phyloP scores from a whole-genome alignment of 2,797 vertebrate species.

The Pteropus rufus region DNA sequence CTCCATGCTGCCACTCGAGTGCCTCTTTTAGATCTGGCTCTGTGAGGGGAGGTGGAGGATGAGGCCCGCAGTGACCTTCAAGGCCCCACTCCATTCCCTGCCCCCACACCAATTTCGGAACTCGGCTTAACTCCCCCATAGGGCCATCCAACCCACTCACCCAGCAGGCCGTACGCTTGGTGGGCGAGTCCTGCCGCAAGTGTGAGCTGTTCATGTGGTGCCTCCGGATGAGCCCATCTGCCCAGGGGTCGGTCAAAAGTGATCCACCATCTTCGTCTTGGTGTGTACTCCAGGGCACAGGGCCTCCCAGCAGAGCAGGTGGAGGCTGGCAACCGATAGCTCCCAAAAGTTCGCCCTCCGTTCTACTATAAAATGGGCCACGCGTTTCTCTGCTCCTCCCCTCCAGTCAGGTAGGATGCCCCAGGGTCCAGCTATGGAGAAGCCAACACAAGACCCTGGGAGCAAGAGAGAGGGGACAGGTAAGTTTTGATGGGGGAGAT shows the following conservation, averaged over 20 bases:
- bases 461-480: no score
- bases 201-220: slow-evolving; percentile 95
- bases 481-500: not conserved
- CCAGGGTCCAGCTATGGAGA: not conserved
- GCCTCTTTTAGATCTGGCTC: slow-evolving; percentile 96
- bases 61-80: not conserved
- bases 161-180: slow-evolving; percentile 95
- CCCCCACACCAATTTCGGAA: not conserved
- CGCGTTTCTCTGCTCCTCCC: not conserved
- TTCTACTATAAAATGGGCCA: not conserved
- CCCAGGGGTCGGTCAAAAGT: slow-evolving; percentile 98
- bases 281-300: slow-evolving; percentile 96
- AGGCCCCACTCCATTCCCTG: no score
- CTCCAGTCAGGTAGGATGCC: not conserved
- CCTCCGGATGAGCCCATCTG: slow-evolving; percentile 95
- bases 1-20: slow-evolving; percentile 96
- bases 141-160: slow-evolving; percentile 82
- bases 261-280: slow-evolving; percentile 98
- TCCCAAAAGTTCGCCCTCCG: accelerated
- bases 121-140: not conserved
- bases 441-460: not conserved
- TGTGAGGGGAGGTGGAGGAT: accelerated
- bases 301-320: slow-evolving; percentile 88
- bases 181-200: slow-evolving; percentile 95
- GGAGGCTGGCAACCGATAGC: accelerated